Percentiles rank a stretch among this genome's conserved stretches.
These are phyloP conservation scores for Glyptemys insculpta DNA, from an alignment of 2,797 vertebrate genomes.

Conservation along the genomic window DNA sequence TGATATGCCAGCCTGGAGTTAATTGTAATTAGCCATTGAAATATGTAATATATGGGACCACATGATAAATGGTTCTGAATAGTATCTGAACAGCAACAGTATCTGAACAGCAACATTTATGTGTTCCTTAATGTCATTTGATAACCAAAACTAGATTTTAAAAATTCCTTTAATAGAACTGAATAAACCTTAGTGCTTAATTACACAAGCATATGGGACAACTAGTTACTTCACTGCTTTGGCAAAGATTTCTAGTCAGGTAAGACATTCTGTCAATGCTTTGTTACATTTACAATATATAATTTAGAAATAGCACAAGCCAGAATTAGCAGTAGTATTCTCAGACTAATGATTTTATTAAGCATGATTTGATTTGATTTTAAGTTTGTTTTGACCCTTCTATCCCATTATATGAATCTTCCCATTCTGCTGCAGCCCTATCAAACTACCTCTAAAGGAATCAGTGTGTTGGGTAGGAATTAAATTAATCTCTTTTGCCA, in stretches of 20 bases:
- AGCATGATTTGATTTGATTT: background rate
- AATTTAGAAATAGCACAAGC: background rate
- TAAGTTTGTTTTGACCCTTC: background rate
- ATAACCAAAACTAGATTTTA: background rate
- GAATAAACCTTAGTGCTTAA: background rate
- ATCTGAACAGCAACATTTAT: background rate
- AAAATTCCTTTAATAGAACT: background rate
- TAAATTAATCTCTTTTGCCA: conserved; percentile 29
- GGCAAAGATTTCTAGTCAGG: background rate
- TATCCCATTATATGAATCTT: background rate
- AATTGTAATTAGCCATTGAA: background rate
- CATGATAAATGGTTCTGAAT: background rate
- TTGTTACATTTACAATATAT: background rate
- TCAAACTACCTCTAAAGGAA: too few species aligned
- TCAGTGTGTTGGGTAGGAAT: conserved; percentile 19
- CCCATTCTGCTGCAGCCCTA: too few species aligned
- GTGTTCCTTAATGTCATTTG: background rate
- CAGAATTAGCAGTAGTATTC: background rate
- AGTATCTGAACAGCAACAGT: background rate
- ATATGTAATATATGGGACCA: background rate
- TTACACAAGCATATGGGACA: background rate
- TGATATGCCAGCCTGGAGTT: background rate
- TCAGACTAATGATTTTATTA: background rate
- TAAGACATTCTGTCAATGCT: background rate
- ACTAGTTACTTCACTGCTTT: background rate